phyloP scores from a whole-genome alignment of 2,113 vertebrate species.

The Martes martes region DNA sequence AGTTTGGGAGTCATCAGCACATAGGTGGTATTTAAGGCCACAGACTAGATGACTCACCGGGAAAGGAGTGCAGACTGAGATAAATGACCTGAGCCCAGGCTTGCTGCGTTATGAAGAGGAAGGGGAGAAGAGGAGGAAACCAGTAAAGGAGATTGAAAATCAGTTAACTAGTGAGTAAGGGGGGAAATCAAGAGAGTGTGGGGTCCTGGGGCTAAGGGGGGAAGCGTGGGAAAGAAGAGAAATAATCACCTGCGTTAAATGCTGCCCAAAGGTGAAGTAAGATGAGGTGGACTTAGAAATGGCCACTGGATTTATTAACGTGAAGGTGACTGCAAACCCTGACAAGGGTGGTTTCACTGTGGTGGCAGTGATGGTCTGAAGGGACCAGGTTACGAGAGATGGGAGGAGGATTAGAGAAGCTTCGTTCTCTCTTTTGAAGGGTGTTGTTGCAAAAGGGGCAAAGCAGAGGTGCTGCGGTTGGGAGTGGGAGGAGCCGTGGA shows the following conservation, averaged over 20 bases:
- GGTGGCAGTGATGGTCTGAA: not conserved
- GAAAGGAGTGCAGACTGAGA: not conserved
- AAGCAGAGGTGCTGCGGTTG: not conserved
- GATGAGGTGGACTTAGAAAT: not conserved
- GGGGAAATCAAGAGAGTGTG: not conserved
- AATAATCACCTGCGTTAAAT: not conserved
- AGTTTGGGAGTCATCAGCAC: not conserved
- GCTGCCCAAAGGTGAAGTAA: not conserved
- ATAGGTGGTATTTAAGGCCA: not conserved
- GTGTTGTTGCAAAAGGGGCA: not conserved
- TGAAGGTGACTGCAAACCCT: not conserved
- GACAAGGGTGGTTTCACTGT: not conserved
- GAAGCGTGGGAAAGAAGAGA: not conserved
- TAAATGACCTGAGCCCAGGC: not conserved
- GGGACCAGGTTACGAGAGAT: not conserved
- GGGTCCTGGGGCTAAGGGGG: not conserved
- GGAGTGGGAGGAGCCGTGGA: not conserved
- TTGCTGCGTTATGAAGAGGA: not conserved
- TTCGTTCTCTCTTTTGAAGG: not conserved
- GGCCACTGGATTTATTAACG: not conserved
- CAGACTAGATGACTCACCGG: not conserved
- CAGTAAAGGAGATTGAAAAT: not conserved
- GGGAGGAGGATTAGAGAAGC: not conserved
- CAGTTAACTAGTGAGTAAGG: not conserved
- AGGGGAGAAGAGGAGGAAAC: not conserved